Percentiles rank a stretch among this genome's conserved stretches.
Conservation (phyloP, 64 coral and sea anemone genomes). For the Acropora yongei region DNA sequence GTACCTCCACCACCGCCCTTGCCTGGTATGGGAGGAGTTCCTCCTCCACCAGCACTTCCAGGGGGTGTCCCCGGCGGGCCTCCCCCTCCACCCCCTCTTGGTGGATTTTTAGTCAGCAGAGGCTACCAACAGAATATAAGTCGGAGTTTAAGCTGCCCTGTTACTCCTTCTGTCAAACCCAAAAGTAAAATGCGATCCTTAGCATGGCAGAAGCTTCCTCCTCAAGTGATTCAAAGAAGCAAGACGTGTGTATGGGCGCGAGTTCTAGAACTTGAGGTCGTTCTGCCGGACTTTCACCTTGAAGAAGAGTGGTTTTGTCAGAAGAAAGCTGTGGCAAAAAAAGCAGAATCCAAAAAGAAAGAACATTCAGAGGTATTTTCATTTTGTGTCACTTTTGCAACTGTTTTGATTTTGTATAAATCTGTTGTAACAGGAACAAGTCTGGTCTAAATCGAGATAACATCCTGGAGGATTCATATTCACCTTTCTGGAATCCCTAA, state of each 20-base stretch:
- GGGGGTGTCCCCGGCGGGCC: constrained; percentile 55
- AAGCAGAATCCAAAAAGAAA: constrained; percentile 87
- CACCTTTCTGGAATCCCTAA: too few species aligned
- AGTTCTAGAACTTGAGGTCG: constrained; percentile 59
- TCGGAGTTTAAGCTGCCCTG: constrained; percentile 37
- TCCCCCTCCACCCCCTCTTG: constrained; percentile 64
- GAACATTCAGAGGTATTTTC: constrained; percentile 78
- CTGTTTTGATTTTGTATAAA: background rate
- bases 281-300: constrained; percentile 88
- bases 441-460: too few species aligned
- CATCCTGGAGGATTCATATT: too few species aligned
- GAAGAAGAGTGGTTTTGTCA: constrained; percentile 98
- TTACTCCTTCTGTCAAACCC: constrained; percentile 71
- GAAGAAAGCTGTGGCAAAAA: constrained; percentile 74
- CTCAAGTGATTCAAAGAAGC: constrained; percentile 85
- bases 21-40: constrained; percentile 67
- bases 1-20: constrained; percentile 79
- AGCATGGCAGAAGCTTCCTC: constrained; percentile 92
- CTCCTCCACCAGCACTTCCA: constrained; percentile 56
- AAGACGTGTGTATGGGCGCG: constrained; percentile 82
- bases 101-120: constrained; percentile 37
- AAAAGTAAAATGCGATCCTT: constrained; percentile 92
- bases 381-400: background rate
- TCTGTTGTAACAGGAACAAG: too few species aligned
- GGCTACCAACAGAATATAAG: constrained; percentile 28